Conservation (phyloP, 2,113 vertebrate species). For the Ellobius talpinus region DNA sequence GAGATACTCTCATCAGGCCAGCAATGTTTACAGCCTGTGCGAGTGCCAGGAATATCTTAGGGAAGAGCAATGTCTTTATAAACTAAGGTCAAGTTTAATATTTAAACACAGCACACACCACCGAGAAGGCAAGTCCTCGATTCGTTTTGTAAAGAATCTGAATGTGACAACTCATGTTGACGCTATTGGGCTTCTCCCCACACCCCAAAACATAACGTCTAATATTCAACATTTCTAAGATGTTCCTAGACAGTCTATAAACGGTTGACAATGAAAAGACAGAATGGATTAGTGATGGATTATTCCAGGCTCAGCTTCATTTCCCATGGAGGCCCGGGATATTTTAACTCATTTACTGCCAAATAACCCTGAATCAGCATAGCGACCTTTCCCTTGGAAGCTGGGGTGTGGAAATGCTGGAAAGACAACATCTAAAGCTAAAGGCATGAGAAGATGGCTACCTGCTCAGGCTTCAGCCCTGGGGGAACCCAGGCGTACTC, state of each 20-base stretch:
- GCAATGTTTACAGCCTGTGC: constrained; percentile 79
- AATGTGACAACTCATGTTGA: constrained; percentile 66
- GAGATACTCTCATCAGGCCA: constrained; percentile 80
- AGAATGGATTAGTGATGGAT: neutral
- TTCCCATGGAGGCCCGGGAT: neutral
- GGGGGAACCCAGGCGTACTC: constrained; percentile 99
- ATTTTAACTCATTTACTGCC: too few relatives aligned
- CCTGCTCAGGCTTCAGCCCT: constrained; percentile 98
- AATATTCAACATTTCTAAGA: constrained; percentile 12
- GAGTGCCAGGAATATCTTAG: constrained; percentile 82
- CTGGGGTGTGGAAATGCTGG: neutral
- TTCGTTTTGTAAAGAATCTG: constrained; percentile 74
- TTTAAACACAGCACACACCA: constrained; percentile 71
- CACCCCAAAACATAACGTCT: constrained; percentile 67
- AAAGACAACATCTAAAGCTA: neutral
- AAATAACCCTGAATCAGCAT: neutral
- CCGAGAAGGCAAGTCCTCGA: constrained; percentile 63
- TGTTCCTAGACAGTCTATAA: neutral
- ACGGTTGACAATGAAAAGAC: neutral
- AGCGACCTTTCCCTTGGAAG: neutral
- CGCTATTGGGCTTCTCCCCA: neutral
- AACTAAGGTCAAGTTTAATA: constrained; percentile 73
- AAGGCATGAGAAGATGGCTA: constrained; percentile 73
- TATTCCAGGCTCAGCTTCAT: neutral
- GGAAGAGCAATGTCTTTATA: constrained; percentile 78